phyloP scores from a whole-genome alignment of 2,888 invertebrate species.

The Ametastegia equiseti region DNA sequence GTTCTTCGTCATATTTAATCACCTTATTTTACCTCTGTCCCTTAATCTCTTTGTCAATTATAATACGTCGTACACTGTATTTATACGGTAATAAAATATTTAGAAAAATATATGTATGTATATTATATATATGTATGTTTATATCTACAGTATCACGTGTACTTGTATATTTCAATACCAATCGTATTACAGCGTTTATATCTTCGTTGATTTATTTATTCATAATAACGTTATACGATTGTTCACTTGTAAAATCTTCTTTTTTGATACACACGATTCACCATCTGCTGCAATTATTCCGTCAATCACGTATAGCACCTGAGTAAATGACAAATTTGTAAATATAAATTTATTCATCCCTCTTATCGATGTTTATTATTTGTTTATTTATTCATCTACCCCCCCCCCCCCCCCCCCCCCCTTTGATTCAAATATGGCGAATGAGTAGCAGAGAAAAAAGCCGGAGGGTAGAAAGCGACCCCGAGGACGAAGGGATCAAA shows the following conservation, averaged over 20 bases:
- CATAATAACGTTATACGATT: background rate
- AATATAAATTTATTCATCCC: too few species aligned
- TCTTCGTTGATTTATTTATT: background rate
- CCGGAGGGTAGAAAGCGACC: background rate
- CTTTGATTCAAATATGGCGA: background rate
- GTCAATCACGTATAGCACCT: too few species aligned
- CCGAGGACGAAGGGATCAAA: conserved; percentile 3
- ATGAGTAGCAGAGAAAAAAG: background rate
- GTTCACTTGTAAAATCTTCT: background rate
- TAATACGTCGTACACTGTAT: background rate
- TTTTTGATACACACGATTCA: background rate
- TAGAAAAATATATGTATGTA: background rate
- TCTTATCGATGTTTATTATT: too few species aligned
- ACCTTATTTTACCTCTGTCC: background rate
- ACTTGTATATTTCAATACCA: too few species aligned
- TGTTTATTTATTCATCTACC: background rate
- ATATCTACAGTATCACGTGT: background rate
- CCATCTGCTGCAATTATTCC: background rate
- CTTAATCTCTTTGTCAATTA: background rate
- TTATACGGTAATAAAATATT: conserved; percentile 1
- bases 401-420: too few species aligned
- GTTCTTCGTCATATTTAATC: conserved; percentile 65
- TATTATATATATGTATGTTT: background rate
- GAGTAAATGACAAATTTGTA: too few species aligned
- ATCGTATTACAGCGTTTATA: background rate